These are phyloP conservation scores for Coelopa frigida DNA, from an alignment of 1,140 invertebrate species.

Conservation along the genomic window DNA sequence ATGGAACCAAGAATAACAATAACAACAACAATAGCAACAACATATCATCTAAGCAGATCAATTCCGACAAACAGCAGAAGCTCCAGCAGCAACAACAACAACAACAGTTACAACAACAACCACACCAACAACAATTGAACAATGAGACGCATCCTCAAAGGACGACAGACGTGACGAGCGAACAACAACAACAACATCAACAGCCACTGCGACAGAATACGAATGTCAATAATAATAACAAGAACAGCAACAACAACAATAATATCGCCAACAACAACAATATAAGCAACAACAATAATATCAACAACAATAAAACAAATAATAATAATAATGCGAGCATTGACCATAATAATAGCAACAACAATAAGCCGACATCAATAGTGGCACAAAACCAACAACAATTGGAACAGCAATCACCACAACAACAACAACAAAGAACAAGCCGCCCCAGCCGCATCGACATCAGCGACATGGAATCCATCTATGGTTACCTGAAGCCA, in stretches of 20 bases:
- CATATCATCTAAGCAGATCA: no score
- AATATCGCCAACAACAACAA: constrained; percentile 11
- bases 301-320: constrained; percentile 14
- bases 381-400: background rate
- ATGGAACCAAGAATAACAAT: constrained; percentile 27
- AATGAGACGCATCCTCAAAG: background rate
- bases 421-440: constrained; percentile 13
- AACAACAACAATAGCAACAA: constrained; percentile 14
- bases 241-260: constrained; percentile 10
- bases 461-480: constrained; percentile 44
- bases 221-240: constrained; percentile 12
- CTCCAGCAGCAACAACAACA: constrained; percentile 14
- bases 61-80: no score
- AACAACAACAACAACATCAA: constrained; percentile 1
- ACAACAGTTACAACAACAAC: background rate
- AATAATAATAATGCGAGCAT: background rate
- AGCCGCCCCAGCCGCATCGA: constrained; percentile 37
- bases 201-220: background rate
- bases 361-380: constrained; percentile 13
- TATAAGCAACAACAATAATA: constrained; percentile 17
- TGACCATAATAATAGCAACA: constrained; percentile 3
- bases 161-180: constrained; percentile 2
- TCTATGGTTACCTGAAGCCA: constrained; percentile 44
- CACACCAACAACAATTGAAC: background rate
- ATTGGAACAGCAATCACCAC: constrained; percentile 9